phyloP scores from a whole-genome alignment of 2,797 vertebrate species.

The Tokudaia muenninki region DNA sequence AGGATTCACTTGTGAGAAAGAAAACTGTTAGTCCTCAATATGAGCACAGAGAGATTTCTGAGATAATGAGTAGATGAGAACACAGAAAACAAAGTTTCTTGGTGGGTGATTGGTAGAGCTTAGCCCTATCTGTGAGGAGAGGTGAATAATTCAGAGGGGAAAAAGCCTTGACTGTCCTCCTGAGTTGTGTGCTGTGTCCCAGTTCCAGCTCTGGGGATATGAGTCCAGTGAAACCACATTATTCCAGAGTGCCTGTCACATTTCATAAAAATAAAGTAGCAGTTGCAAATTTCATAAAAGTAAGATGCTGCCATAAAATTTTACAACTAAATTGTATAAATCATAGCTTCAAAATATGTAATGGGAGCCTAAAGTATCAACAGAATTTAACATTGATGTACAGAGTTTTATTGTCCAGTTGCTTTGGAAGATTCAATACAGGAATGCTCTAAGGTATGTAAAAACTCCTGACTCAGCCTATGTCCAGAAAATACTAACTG shows the following conservation, averaged over 20 bases:
- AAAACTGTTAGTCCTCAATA: background rate
- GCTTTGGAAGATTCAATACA: background rate
- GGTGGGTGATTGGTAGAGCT: background rate
- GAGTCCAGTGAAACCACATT: background rate
- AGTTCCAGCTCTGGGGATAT: background rate
- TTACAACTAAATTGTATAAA: background rate
- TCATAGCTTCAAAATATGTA: background rate
- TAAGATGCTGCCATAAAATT: conserved; percentile 31
- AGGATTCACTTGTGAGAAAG: background rate
- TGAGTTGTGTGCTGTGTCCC: background rate
- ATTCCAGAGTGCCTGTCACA: background rate
- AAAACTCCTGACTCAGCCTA: background rate
- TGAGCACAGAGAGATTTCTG: background rate
- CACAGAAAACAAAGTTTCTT: background rate
- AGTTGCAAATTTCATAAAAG: background rate
- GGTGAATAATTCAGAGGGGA: background rate
- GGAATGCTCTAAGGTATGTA: background rate
- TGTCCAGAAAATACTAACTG: conserved; percentile 21
- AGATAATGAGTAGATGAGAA: background rate
- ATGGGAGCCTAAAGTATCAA: background rate
- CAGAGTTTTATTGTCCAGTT: background rate
- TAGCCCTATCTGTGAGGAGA: background rate
- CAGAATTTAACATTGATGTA: background rate
- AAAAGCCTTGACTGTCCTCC: background rate
- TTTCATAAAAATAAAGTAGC: background rate